Base-by-base conservation (phyloP, 2,797 vertebrate genomes). In the Falco novaeseelandiae region DNA sequence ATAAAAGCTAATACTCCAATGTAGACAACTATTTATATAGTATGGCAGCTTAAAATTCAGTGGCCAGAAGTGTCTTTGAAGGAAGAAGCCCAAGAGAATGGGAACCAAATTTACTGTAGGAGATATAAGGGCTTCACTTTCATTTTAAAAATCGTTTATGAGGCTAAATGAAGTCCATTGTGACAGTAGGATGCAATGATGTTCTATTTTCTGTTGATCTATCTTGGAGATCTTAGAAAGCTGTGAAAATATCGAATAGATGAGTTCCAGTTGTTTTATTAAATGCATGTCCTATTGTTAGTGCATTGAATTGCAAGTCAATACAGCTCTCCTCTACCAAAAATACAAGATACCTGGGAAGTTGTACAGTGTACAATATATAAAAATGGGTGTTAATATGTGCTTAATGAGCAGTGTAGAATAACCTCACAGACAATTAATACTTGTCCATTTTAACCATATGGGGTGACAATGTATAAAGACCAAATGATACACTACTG, bases 361-460 rank as follows among this genome's bases (percentile, higher is more conserved):
- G 34, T 32, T 62, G 14, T 30, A 27, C 21, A 55, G 48, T 3
- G 3, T 79, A 36, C 0, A 0, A 12, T 80, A 27, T 8, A 6
- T 15, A 42, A 30, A 36, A 59, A 0, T 3, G 26, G 25, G 6
- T 76, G 36, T 72, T 78, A 55, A 22, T 65, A 17, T 38, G 9
- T 69, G 29, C 18, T 69, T 92, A 62, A 74, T 58, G 58, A 69
- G 23, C 1, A 9, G 12, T 13, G 3, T 72, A 26, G n/a, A 20
- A 34, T 38, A 62, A 49, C 12, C 2, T 55, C 26, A 21, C 18
- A 63, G 67, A 20, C 25, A 89, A 22, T 10, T 87, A 21, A 16
- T 14, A 8, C 6, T 79, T 7, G 9, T 38, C n/a, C 57, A 5
- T 78, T 78, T 78, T 80, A 62, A 57, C 40, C 29, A 10, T n/a